These are phyloP conservation scores for Indicator indicator DNA, from an alignment of 2,113 vertebrate genomes.

Conservation along the genomic window DNA sequence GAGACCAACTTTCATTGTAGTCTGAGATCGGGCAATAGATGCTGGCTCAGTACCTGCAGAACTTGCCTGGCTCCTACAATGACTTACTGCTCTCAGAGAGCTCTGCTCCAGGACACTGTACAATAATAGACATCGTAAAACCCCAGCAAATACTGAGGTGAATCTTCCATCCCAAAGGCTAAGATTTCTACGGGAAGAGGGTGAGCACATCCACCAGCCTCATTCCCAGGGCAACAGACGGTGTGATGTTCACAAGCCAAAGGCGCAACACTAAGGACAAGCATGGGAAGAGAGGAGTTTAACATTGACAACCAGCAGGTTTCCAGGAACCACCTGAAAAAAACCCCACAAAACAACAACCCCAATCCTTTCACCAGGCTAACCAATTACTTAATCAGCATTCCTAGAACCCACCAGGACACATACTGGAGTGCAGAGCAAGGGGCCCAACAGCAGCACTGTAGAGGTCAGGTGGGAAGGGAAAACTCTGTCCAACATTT, in stretches of 20 bases:
- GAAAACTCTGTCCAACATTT: background rate
- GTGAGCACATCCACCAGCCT: background rate
- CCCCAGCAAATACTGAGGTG: background rate
- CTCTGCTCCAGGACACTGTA: background rate
- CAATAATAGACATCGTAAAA: background rate
- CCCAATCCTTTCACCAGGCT: background rate
- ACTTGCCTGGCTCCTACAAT: background rate
- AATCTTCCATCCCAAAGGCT: background rate
- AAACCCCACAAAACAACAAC: background rate
- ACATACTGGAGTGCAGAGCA: background rate
- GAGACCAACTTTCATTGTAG: background rate
- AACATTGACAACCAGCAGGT: background rate
- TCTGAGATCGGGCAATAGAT: background rate
- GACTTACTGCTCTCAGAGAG: background rate
- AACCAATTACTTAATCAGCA: background rate
- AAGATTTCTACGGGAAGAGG: background rate
- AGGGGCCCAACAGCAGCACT: background rate
- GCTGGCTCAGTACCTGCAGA: background rate
- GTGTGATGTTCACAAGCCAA: fast-evolving
- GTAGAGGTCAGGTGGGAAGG: background rate
- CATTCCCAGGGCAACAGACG: background rate
- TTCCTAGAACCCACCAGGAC: background rate
- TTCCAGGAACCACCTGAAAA: background rate
- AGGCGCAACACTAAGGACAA: background rate
- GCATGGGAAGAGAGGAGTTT: background rate